These are phyloP conservation scores for Suricata suricatta DNA, from an alignment of 2,113 vertebrate genomes.

Conservation along the genomic window DNA sequence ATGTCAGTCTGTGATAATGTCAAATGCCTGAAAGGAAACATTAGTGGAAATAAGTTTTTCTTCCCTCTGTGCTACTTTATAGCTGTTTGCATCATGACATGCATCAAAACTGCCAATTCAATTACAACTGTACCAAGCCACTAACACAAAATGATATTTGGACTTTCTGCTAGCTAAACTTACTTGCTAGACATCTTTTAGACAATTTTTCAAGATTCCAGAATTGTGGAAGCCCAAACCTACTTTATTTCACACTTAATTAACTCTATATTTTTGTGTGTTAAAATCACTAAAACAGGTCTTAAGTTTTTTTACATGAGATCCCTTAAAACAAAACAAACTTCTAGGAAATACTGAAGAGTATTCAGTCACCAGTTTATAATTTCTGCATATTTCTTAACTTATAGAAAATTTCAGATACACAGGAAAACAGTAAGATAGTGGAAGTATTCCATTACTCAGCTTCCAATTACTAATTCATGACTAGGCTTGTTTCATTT, in stretches of 20 bases:
- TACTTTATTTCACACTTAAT: slow-evolving; percentile 42
- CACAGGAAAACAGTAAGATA: slow-evolving; percentile 2
- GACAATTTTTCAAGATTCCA: slow-evolving; percentile 39
- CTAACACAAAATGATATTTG: not conserved
- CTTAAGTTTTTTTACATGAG: not conserved
- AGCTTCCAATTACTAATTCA: slow-evolving; percentile 44
- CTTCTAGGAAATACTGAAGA: slow-evolving; percentile 6
- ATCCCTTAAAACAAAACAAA: slow-evolving; percentile 34
- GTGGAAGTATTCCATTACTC: not conserved
- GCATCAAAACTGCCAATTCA: not conserved
- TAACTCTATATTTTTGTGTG: not conserved
- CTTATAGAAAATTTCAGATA: slow-evolving; percentile 15
- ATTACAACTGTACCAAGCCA: not conserved
- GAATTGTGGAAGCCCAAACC: not conserved
- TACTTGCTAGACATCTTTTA: not conserved
- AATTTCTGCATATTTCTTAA: slow-evolving; percentile 4
- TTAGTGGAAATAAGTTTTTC: slow-evolving; percentile 67
- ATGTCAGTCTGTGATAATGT: slow-evolving; percentile 99
- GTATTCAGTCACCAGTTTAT: slow-evolving; percentile 5
- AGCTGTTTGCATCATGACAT: slow-evolving; percentile 44
- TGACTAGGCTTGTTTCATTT: slow-evolving; percentile 11
- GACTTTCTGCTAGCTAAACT: not conserved
- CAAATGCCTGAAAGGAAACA: slow-evolving; percentile 90
- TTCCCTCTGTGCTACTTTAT: slow-evolving; percentile 47
- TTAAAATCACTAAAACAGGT: not conserved